Base-by-base conservation (phyloP, 2,797 vertebrate species). In the Nannoperca obscura region DNA sequence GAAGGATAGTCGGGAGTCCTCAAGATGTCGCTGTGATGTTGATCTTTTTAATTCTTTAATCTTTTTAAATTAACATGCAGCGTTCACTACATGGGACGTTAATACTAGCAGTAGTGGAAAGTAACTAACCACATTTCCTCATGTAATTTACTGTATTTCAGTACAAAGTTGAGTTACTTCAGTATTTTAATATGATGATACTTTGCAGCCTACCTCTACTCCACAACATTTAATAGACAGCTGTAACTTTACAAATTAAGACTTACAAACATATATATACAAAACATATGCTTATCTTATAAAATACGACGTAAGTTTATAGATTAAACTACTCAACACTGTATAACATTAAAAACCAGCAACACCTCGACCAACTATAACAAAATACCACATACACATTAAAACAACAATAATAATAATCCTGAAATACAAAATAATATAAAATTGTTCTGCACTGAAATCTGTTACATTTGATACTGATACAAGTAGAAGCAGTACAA, bases 1-100 rank as follows among this genome's bases (percentile, higher is more conserved):
- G 0, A 13, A 12, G 22, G 30, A 7, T 3, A 2, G 7, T 9
- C 27, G 14, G 1, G 57, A 27, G 20, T 62, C 84, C 83, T 72
- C 65, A 60, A 80, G 84, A 67, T 81, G 82, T 78, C 85, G 74
- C 85, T 87, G 71, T 78, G n/a, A 61, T 34, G 49, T 55, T 5
- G 14, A 10, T 4, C 10, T 42, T 71, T 36, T 57, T 20, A 44
- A 65, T 24, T 49, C 8, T 30, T 27, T 27, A 27, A 27, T 27
- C 24, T 27, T 27, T 27, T 19, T 12, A 1, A 42, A 49, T 71
- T 3, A 42, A 40, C 19, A 19, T 36, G 14, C 24, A 7, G 12
- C 5, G 14, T 9, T 40, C 6, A 58, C 4, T 38, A 38, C 10
- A 44, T 10, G 2, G 5, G 22, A 19, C 3, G 7, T 2, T 9